A percentile compares a stretch with the other conserved stretches of the same genome.
phyloP scores from a whole-genome alignment of 92 coral and sea anemone species.

The Zoanthus solanderi region DNA sequence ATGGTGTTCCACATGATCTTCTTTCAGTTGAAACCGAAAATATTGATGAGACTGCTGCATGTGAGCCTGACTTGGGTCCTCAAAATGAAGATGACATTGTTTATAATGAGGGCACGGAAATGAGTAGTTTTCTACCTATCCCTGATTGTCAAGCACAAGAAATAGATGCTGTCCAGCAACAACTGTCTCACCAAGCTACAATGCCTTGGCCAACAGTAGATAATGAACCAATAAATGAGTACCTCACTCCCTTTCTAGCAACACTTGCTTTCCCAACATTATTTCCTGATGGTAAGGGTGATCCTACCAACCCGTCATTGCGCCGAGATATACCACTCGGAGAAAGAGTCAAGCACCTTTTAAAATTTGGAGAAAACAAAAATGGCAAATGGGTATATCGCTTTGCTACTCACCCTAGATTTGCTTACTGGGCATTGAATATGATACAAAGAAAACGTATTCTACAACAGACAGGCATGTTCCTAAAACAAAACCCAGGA shows the following conservation, averaged over 20 bases:
- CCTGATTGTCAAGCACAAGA: too few species aligned
- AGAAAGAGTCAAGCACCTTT: constrained; percentile 46
- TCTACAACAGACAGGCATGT: constrained; percentile 58
- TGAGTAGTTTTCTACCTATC: too few species aligned
- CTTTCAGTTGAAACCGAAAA: too few species aligned
- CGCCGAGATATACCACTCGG: constrained; percentile 47
- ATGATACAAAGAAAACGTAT: constrained; percentile 63
- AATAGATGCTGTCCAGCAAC: too few species aligned
- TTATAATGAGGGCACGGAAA: too few species aligned
- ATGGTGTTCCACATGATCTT: too few species aligned
- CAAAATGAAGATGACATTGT: too few species aligned
- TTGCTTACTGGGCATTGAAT: constrained; percentile 65
- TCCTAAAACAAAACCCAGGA: constrained; percentile 75
- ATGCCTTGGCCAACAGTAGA: constrained; percentile 59
- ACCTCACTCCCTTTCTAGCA: constrained; percentile 56
- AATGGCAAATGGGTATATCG: constrained; percentile 56
- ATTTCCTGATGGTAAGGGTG: constrained; percentile 72
- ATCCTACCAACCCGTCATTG: constrained; percentile 55
- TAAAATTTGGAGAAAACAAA: constrained; percentile 63
- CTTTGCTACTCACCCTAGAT: constrained; percentile 71
- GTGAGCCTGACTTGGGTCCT: too few species aligned
- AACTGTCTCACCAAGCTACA: too few species aligned
- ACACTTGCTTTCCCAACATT: constrained; percentile 63
- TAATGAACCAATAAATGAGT: constrained; percentile 47
- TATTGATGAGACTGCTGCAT: too few species aligned